A percentile compares a stretch with the other conserved stretches of the same genome.
Evolutionary conservation across 1,140 invertebrate genomes (phyloP).

Genomic region (Musca vetustissima): DNA sequence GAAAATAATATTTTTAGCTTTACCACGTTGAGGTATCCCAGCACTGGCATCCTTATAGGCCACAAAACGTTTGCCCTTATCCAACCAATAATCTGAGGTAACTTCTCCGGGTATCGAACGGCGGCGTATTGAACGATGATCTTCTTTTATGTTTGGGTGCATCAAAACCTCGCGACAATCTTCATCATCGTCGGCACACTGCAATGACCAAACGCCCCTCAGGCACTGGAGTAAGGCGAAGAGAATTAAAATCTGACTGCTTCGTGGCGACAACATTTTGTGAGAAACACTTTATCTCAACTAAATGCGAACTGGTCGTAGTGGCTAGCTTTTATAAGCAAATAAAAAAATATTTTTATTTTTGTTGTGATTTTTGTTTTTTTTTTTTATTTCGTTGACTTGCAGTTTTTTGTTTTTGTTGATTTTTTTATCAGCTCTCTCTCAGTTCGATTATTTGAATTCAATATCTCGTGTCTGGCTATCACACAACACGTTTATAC

Average conservation of each 20-base stretch:
- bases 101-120: slow-evolving; percentile 26
- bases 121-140: background rate
- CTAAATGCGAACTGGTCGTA: background rate
- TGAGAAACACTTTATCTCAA: background rate
- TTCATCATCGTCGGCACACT: slow-evolving; percentile 18
- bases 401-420: too few relatives aligned
- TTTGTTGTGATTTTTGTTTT: background rate
- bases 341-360: background rate
- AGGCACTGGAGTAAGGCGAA: background rate
- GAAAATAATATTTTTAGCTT: slow-evolving; percentile 70
- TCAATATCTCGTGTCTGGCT: too few relatives aligned
- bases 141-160: slow-evolving; percentile 8
- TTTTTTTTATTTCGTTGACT: too few relatives aligned
- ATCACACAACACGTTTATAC: too few relatives aligned
- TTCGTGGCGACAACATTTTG: slow-evolving; percentile 1
- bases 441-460: too few relatives aligned
- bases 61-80: slow-evolving; percentile 33
- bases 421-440: too few relatives aligned
- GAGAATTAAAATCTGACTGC: background rate
- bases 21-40: slow-evolving; percentile 46
- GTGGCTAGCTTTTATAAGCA: background rate
- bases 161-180: slow-evolving; percentile 8
- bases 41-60: slow-evolving; percentile 31
- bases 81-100: slow-evolving; percentile 39
- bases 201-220: background rate